Conservation (phyloP, 1,140 invertebrate species). For the Thaumetopoea pityocampa region DNA sequence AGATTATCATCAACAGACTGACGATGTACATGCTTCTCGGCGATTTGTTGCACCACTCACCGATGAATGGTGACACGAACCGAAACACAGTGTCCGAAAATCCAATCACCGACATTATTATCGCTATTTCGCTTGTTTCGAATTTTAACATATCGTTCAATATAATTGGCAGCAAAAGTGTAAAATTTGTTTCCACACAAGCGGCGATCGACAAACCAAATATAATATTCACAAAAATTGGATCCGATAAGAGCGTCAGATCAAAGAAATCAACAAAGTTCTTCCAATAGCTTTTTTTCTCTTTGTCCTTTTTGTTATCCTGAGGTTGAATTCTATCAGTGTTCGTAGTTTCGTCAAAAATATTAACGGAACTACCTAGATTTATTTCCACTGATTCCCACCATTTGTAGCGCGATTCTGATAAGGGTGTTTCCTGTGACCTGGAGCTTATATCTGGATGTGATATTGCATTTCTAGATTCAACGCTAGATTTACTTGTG, state of each 20-base stretch:
- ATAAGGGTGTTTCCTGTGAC: slow-evolving; percentile 30
- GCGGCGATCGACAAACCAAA: slow-evolving; percentile 81
- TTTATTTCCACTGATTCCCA: slow-evolving; percentile 72
- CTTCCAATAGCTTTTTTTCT: slow-evolving; percentile 31
- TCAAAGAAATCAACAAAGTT: slow-evolving; percentile 60
- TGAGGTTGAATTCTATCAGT: slow-evolving; percentile 22
- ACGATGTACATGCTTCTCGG: slow-evolving; percentile 79
- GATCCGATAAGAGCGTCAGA: slow-evolving; percentile 57
- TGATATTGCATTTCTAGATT: slow-evolving; percentile 54
- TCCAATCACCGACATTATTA: slow-evolving; percentile 78
- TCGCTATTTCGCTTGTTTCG: slow-evolving; percentile 75
- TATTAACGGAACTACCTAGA: slow-evolving; percentile 64
- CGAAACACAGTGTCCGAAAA: slow-evolving; percentile 78
- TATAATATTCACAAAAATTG: slow-evolving; percentile 78
- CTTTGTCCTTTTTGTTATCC: slow-evolving; percentile 27
- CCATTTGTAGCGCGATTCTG: slow-evolving; percentile 58
- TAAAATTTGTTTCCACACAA: slow-evolving; percentile 83
- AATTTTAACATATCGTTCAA: slow-evolving; percentile 77
- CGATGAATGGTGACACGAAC: slow-evolving; percentile 78
- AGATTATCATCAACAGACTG: slow-evolving; percentile 77
- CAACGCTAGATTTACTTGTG: slow-evolving; percentile 31
- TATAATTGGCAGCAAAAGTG: slow-evolving; percentile 80
- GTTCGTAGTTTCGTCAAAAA: slow-evolving; percentile 49
- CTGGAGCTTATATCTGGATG: slow-evolving; percentile 58
- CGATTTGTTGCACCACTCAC: slow-evolving; percentile 77